phyloP scores from a whole-genome alignment of 2,797 vertebrate species.

The Danio kyathit region DNA sequence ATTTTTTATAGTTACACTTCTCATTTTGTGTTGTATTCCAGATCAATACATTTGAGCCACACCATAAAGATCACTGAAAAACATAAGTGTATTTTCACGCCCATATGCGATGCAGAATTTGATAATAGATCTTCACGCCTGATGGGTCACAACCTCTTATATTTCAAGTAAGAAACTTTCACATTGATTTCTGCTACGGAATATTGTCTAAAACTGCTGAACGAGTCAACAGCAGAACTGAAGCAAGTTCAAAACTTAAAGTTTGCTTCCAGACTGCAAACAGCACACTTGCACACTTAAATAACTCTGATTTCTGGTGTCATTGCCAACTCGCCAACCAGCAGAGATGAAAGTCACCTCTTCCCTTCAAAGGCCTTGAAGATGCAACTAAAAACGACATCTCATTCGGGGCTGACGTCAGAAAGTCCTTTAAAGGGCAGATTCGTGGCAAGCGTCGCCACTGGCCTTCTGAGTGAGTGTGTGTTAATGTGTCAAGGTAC shows the following conservation, averaged over 20 bases:
- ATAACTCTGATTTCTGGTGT: constrained; percentile 14
- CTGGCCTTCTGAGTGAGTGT: constrained; percentile 23
- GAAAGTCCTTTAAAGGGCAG: constrained; percentile 20
- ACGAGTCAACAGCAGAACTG: neutral
- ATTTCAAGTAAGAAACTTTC: neutral
- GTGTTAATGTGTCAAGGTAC: constrained; percentile 31
- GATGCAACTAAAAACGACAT: constrained; percentile 33
- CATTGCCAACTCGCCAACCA: neutral
- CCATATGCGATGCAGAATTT: constrained; percentile 15
- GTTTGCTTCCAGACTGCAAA: neutral
- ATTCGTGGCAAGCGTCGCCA: constrained; percentile 14
- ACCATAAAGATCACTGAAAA: constrained; percentile 12
- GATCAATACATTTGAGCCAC: constrained; percentile 17
- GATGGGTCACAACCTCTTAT: neutral
- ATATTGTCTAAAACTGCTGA: neutral
- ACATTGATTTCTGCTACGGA: neutral
- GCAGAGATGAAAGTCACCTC: constrained; percentile 7
- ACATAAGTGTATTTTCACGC: constrained; percentile 8
- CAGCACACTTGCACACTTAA: neutral
- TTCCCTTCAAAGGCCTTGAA: constrained; percentile 11
- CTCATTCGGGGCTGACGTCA: neutral
- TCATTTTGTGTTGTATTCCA: constrained; percentile 21
- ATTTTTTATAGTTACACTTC: constrained; percentile 31
- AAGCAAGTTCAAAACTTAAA: neutral
- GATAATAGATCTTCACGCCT: constrained; percentile 18